A percentile compares a stretch with the other conserved stretches of the same genome.
phyloP scores from a whole-genome alignment of 2,113 vertebrate species.

The Ailurus styani region DNA sequence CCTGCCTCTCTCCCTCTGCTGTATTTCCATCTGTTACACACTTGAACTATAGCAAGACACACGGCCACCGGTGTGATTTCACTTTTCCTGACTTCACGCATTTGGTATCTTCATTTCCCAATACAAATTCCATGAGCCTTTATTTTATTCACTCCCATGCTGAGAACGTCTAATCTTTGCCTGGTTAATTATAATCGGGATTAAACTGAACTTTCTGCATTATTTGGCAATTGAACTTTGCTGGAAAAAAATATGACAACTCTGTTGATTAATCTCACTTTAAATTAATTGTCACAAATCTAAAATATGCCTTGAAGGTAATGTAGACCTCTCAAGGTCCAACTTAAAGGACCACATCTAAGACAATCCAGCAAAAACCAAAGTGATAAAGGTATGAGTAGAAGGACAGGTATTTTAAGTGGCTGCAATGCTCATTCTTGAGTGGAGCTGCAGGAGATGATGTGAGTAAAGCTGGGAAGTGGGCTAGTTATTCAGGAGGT shows the following conservation, averaged over 20 bases:
- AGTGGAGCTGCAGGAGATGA: not conserved
- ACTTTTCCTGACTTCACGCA: not conserved
- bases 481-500: not conserved
- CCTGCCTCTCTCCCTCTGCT: not conserved
- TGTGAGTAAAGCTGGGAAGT: fast-evolving
- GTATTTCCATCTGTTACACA: not conserved
- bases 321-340: not conserved
- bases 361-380: not conserved
- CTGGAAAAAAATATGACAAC: not conserved
- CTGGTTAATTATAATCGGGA: not conserved
- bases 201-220: not conserved
- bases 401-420: not conserved
- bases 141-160: not conserved
- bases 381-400: not conserved
- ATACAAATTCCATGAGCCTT: not conserved
- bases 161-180: not conserved
- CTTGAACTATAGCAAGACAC: not conserved
- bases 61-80: not conserved
- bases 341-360: not conserved
- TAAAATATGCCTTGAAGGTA: not conserved
- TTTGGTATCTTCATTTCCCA: not conserved
- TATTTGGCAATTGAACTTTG: not conserved
- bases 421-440: not conserved
- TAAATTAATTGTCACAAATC: not conserved
- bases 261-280: not conserved